A percentile compares a stretch with the other conserved stretches of the same genome.
phyloP scores from a whole-genome alignment of 1,140 invertebrate species.

The Drosophila tropicalis region DNA sequence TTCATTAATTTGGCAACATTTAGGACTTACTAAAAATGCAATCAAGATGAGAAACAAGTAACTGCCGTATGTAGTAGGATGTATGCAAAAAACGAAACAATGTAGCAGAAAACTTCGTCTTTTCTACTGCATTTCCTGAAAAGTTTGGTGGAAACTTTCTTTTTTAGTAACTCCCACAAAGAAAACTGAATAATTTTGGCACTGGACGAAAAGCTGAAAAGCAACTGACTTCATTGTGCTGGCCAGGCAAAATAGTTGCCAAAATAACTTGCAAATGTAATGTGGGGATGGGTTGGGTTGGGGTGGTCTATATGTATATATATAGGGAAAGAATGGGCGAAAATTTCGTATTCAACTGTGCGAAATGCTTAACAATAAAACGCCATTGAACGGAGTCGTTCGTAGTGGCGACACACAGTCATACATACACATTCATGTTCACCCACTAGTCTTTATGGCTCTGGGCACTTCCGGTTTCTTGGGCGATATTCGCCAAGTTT shows the following conservation, averaged over 20 bases:
- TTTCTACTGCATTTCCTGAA: slow-evolving; percentile 61
- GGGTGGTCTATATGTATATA: slow-evolving; percentile 5
- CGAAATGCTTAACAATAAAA: slow-evolving; percentile 73
- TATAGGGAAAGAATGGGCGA: slow-evolving; percentile 6
- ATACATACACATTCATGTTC: slow-evolving; percentile 19
- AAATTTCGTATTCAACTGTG: slow-evolving; percentile 56
- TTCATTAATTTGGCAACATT: slow-evolving; percentile 67
- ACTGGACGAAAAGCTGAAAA: slow-evolving; percentile 54
- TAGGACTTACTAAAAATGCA: slow-evolving; percentile 52
- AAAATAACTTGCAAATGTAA: slow-evolving; percentile 64
- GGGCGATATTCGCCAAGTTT: slow-evolving; percentile 72
- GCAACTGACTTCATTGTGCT: slow-evolving; percentile 73
- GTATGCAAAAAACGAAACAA: slow-evolving; percentile 44
- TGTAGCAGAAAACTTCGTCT: slow-evolving; percentile 22
- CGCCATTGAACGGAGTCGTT: slow-evolving; percentile 61
- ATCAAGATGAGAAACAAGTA: slow-evolving; percentile 30
- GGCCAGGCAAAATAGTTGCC: slow-evolving; percentile 57
- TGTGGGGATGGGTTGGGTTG: background rate
- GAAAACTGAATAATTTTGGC: slow-evolving; percentile 61
- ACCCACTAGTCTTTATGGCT: slow-evolving; percentile 71
- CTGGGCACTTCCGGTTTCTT: slow-evolving; percentile 63
- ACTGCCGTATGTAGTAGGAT: slow-evolving; percentile 21
- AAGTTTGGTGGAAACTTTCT: slow-evolving; percentile 36
- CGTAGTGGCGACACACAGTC: slow-evolving; percentile 41
- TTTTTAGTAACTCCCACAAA: slow-evolving; percentile 61